phyloP scores from a whole-genome alignment of 2,797 vertebrate species.

The Pogoniulus pusillus region DNA sequence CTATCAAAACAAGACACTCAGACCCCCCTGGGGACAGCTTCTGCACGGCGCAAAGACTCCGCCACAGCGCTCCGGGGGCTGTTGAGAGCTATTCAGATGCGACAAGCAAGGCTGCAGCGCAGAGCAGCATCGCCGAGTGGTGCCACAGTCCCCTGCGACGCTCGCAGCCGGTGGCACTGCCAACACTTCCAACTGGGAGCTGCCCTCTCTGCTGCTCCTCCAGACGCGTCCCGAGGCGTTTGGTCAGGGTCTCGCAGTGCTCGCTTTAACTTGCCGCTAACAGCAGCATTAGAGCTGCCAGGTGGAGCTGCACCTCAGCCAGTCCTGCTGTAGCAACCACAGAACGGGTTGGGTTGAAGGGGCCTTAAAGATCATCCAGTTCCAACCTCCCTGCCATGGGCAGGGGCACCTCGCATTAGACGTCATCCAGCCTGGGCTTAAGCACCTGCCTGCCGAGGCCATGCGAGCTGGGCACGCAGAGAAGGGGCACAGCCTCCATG shows the following conservation, averaged over 20 bases:
- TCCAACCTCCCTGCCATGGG: too few relatives aligned
- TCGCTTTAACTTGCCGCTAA: not conserved
- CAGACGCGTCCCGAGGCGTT: not conserved
- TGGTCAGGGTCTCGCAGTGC: not conserved
- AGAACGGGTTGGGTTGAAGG: too few relatives aligned
- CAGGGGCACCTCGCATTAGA: too few relatives aligned
- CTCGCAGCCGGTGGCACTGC: not conserved
- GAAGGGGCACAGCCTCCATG: not conserved
- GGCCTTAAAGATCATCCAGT: too few relatives aligned
- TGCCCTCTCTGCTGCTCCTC: not conserved
- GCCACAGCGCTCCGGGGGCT: not conserved
- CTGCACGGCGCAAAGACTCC: not conserved
- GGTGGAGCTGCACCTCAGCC: not conserved
- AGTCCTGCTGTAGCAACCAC: not conserved
- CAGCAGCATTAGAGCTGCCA: not conserved
- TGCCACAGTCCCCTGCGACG: not conserved
- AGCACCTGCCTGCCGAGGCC: not conserved
- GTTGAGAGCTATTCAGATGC: constrained; percentile 13
- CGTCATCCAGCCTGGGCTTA: too few relatives aligned
- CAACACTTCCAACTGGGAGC: constrained; percentile 24
- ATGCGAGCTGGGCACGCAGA: not conserved
- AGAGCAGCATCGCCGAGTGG: not conserved
- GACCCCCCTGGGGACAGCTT: constrained; percentile 51
- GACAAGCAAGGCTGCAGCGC: not conserved
- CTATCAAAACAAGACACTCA: constrained; percentile 40